A percentile compares a stretch with the other conserved stretches of the same genome.
Conservation (phyloP, 2,797 vertebrate genomes). For the Clarias fuscus region DNA sequence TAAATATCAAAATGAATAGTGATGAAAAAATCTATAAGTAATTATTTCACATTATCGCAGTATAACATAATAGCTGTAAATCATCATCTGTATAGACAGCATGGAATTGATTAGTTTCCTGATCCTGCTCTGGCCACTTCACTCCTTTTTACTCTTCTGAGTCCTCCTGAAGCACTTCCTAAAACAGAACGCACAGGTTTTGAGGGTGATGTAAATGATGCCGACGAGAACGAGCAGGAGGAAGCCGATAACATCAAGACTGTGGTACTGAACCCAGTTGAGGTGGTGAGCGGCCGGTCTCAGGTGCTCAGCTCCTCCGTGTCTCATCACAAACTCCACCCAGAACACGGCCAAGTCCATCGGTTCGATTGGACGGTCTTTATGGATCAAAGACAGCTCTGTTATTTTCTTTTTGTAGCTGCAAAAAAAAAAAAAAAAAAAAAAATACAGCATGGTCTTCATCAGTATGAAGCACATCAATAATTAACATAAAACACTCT, state of each 20-base stretch:
- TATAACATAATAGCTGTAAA: too few species aligned
- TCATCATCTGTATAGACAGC: not conserved
- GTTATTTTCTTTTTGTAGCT: constrained; percentile 90
- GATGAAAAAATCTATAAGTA: not conserved
- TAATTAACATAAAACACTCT: not conserved
- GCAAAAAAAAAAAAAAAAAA: constrained; percentile 12
- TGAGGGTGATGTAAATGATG: constrained; percentile 69
- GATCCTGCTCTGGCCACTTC: not conserved
- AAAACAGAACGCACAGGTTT: constrained; percentile 77
- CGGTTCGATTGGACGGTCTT: constrained; percentile 83
- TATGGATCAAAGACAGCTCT: constrained; percentile 80
- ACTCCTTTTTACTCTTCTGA: constrained; percentile 47
- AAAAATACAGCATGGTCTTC: not conserved
- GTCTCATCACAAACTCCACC: constrained; percentile 92
- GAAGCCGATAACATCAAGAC: constrained; percentile 84
- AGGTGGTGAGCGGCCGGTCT: constrained; percentile 83
- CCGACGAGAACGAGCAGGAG: constrained; percentile 67
- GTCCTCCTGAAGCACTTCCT: constrained; percentile 70
- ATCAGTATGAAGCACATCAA: not conserved
- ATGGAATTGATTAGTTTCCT: not conserved
- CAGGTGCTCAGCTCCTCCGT: constrained; percentile 87
- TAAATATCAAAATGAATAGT: not conserved
- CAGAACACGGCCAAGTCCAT: constrained; percentile 89
- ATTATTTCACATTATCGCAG: not conserved
- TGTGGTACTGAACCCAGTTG: constrained; percentile 94